Evolutionary conservation across 1,140 invertebrate genomes (phyloP), one percentile per base, ranked within the genome.

Genomic region (Euborellia annulipes): DNA sequence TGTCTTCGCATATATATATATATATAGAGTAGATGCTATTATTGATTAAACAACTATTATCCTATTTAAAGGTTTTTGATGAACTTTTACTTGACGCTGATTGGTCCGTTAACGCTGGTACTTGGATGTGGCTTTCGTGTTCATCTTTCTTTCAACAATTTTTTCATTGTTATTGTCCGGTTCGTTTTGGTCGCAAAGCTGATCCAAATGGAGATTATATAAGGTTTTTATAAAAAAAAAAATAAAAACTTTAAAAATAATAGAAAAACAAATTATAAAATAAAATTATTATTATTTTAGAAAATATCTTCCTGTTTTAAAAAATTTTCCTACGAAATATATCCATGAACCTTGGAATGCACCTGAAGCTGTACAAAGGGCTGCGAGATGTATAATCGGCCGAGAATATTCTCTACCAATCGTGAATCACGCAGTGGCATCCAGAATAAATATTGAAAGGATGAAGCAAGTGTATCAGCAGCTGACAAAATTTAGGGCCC

Each of bases 41-140:
- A n/a, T n/a, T n/a, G n/a, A n/a, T n/a, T n/a, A n/a, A n/a, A n/a
- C n/a, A n/a, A n/a, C n/a, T n/a, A n/a, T n/a, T n/a, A n/a, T n/a
- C n/a, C n/a, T n/a, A n/a, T n/a, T n/a, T n/a, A n/a, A n/a, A 89
- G 84, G 85, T 92, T 8, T 91, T 92, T 66, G 86, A 91, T 55
- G 85, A 91, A 64, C 63, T 90, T 8, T 59, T 92, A 2, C 62
- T 92, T 23, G 88, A 92, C 60, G 86, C 85, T n/a, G 87, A 91
- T 63, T 91, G 86, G 86, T 87, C 85, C 6, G 81, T 91, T 1
- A 92, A 92, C 63, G 87, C 86, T 9, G 88, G 87, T 3, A 88
- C 81, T 70, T 91, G 87, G 86, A 85, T 91, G 81, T 91, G 86
- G 88, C 63, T 90, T 2, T 88, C 84, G 0, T 88, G 85, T 57